Conservation (phyloP, 2,797 vertebrate genomes). For the Hippoglossus hippoglossus region DNA sequence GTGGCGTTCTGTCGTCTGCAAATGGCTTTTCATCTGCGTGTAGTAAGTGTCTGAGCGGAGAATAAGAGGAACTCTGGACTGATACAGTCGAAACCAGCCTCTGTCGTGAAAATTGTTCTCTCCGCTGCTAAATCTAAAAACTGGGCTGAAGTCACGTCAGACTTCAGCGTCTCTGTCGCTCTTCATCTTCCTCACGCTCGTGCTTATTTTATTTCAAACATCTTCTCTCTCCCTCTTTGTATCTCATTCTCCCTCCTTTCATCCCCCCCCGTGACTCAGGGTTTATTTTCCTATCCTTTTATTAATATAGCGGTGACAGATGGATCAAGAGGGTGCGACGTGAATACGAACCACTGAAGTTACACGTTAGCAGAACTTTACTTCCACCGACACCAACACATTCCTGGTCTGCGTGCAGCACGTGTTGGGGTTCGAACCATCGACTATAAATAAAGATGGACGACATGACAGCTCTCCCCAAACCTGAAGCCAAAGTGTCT, state of each 20-base stretch:
- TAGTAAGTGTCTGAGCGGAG: conserved; percentile 3
- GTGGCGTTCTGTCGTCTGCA: conserved; percentile 38
- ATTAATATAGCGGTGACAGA: conserved; percentile 37
- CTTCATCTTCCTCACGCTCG: conserved; percentile 28
- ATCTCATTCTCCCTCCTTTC: conserved; percentile 24
- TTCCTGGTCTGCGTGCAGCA: no score
- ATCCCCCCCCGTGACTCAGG: conserved; percentile 5
- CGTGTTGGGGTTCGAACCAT: no score
- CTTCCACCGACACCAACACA: not conserved
- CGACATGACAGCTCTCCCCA: no score
- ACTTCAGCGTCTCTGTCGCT: conserved; percentile 11
- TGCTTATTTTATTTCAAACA: not conserved
- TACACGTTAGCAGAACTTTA: no score
- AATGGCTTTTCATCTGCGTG: conserved; percentile 33
- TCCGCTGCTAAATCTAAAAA: conserved; percentile 13
- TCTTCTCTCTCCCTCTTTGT: conserved; percentile 26
- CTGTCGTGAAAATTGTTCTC: conserved; percentile 23
- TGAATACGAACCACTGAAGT: not conserved
- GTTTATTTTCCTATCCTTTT: not conserved
- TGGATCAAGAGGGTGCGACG: conserved; percentile 22
- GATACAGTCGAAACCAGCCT: not conserved
- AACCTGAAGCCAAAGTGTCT: no score
- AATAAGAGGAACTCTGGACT: conserved; percentile 19
- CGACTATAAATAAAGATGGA: no score
- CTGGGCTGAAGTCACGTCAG: conserved; percentile 42